These are phyloP conservation scores for Alviniconcha strummeri DNA, from an alignment of 2,888 invertebrate species.

Conservation along the genomic window DNA sequence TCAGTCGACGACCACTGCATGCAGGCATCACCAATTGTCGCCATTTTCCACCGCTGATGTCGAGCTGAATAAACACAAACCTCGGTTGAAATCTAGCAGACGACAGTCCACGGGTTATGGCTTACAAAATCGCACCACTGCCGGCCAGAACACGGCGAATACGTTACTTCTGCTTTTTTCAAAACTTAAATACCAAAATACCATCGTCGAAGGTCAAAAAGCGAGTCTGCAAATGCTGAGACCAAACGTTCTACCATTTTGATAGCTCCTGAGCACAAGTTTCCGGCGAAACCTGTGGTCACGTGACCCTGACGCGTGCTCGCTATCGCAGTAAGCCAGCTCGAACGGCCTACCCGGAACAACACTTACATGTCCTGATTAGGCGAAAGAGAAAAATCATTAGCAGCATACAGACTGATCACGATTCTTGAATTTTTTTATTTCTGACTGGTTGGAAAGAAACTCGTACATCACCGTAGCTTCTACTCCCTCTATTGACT, in stretches of 20 bases:
- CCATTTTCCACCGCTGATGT: constrained; percentile 44
- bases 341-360: neutral
- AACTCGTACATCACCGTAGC: neutral
- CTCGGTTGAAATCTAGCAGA: constrained; percentile 30
- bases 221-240: neutral
- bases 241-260: constrained; percentile 28
- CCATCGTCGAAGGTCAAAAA: neutral
- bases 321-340: constrained; percentile 1
- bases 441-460: neutral
- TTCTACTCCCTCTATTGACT: neutral
- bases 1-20: constrained; percentile 43
- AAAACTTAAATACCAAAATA: neutral
- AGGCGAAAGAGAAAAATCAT: neutral
- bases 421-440: neutral
- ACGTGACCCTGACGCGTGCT: constrained; percentile 32
- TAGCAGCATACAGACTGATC: neutral
- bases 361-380: neutral
- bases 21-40: constrained; percentile 49
- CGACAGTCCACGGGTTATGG: constrained; percentile 15
- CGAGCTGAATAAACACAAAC: constrained; percentile 21
- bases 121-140: neutral
- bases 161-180: neutral
- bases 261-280: constrained; percentile 21
- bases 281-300: constrained; percentile 29
- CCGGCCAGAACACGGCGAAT: neutral